A percentile compares a stretch with the other conserved stretches of the same genome.
phyloP scores from a whole-genome alignment of 2,113 vertebrate genomes.

The Thamnaconus septentrionalis region DNA sequence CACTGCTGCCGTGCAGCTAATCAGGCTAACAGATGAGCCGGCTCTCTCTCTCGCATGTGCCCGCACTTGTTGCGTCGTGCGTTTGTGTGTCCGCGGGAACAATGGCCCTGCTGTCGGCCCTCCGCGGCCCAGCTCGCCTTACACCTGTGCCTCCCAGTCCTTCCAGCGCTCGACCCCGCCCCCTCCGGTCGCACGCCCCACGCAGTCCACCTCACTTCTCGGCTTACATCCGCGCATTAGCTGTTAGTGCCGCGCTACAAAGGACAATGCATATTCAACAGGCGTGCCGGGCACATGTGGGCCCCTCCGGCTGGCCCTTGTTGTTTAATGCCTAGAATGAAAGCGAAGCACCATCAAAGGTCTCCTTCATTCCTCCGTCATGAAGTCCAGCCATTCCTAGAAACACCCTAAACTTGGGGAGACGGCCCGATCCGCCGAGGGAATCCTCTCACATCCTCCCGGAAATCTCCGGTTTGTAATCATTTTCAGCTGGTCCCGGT shows the following conservation, averaged over 20 bases:
- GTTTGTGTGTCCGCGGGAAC: constrained; percentile 43
- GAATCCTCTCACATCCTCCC: no score
- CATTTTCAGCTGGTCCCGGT: no score
- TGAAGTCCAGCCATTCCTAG: no score
- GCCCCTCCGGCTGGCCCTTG: constrained; percentile 29
- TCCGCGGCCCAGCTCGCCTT: constrained; percentile 61
- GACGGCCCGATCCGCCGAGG: no score
- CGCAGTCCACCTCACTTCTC: constrained; percentile 60
- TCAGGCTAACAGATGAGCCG: constrained; percentile 58
- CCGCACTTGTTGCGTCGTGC: constrained; percentile 52
- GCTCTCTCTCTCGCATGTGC: constrained; percentile 49
- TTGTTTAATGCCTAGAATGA: constrained; percentile 29
- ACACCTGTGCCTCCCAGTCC: constrained; percentile 74
- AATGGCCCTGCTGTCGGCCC: constrained; percentile 73
- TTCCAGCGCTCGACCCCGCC: not conserved
- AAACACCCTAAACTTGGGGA: no score
- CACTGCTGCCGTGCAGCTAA: constrained; percentile 29
- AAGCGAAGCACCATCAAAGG: constrained; percentile 17
- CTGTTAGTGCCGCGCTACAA: constrained; percentile 54
- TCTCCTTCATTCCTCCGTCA: constrained; percentile 9
- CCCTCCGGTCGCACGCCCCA: constrained; percentile 26
- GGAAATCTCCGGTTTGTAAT: no score
- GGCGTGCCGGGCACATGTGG: constrained; percentile 37
- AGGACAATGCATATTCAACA: constrained; percentile 66
- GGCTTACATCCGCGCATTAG: constrained; percentile 58